Conservation (phyloP, 2,888 invertebrate genomes). For the Chloroclysta siterata region DNA sequence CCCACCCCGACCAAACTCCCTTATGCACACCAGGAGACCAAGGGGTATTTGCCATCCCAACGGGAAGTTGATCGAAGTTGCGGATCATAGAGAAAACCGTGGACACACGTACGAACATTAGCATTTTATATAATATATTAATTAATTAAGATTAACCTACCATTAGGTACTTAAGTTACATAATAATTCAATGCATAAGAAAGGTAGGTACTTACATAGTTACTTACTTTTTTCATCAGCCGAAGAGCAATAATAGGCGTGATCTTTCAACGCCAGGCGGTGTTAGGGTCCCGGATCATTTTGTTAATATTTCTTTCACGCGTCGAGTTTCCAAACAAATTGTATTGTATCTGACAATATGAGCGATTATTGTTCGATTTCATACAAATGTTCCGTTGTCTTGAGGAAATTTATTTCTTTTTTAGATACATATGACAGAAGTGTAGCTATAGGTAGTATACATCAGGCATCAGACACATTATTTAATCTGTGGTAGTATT, state of each 20-base stretch:
- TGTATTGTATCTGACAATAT: conserved; percentile 85
- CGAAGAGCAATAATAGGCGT: conserved; percentile 82
- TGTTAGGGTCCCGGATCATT: conserved; percentile 82
- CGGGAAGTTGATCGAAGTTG: no score
- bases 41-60: no score
- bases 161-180: no score
- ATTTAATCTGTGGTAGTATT: no score
- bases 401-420: conserved; percentile 43
- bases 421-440: conserved; percentile 3
- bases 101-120: no score
- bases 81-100: no score
- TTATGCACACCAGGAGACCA: no score
- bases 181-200: background rate
- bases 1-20: no score
- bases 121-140: no score
- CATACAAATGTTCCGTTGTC: conserved; percentile 67
- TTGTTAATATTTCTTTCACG: conserved; percentile 85
- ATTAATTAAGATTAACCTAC: no score
- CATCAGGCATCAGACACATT: no score
- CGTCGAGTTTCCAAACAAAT: conserved; percentile 82
- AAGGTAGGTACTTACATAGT: conserved; percentile 2
- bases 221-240: conserved; percentile 72
- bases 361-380: conserved; percentile 83
- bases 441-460: background rate
- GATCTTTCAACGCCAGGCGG: conserved; percentile 85